A percentile compares a stretch with the other conserved stretches of the same genome.
phyloP scores from a whole-genome alignment of 2,888 invertebrate genomes.

The Schizaphis graminum region DNA sequence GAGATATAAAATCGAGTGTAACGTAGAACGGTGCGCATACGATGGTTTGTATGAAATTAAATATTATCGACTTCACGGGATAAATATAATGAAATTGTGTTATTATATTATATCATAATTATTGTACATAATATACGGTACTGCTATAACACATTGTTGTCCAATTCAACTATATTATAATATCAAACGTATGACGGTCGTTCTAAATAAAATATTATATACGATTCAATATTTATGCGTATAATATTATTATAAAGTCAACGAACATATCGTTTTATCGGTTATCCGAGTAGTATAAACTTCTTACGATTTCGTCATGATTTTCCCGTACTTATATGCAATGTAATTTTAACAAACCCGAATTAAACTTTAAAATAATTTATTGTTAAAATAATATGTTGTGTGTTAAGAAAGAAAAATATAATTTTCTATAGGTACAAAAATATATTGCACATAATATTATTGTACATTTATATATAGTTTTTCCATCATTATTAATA shows the following conservation, averaged over 20 bases:
- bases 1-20: conserved; percentile 14
- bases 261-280: not conserved
- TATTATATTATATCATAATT: not conserved
- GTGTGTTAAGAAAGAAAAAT: not conserved
- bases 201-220: too few relatives aligned
- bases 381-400: too few relatives aligned
- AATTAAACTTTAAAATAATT: not conserved
- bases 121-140: too few relatives aligned
- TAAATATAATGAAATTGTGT: not conserved
- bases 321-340: not conserved
- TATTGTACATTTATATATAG: not conserved
- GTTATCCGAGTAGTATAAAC: not conserved
- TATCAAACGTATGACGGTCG: too few relatives aligned
- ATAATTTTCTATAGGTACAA: not conserved
- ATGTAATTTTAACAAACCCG: not conserved
- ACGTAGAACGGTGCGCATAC: not conserved
- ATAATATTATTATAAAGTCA: too few relatives aligned
- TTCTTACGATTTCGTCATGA: not conserved
- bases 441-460: not conserved
- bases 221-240: too few relatives aligned
- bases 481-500: not conserved
- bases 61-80: not conserved
- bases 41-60: not conserved
- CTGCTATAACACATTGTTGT: too few relatives aligned
- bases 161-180: too few relatives aligned